These are phyloP conservation scores for Ptiloglossa arizonensis DNA, from an alignment of 1,140 invertebrate species.

Conservation along the genomic window DNA sequence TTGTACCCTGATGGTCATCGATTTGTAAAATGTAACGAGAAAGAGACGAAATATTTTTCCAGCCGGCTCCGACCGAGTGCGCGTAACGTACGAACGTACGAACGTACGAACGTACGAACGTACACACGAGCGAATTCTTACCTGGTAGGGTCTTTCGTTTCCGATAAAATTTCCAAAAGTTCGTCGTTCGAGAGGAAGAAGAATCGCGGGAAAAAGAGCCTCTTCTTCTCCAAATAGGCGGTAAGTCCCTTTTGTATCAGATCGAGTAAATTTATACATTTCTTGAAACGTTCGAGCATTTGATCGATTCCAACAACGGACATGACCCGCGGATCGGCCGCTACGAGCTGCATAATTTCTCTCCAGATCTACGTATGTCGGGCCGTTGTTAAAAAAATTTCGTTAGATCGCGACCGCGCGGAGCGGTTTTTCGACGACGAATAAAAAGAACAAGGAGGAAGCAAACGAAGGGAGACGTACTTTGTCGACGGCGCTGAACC, in stretches of 20 bases:
- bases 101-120: no score
- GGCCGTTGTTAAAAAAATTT: no score
- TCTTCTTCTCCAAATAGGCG: conserved; percentile 97
- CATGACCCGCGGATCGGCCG: conserved; percentile 90
- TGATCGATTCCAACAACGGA: conserved; percentile 94
- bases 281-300: conserved; percentile 94
- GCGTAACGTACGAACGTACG: no score
- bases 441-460: background rate
- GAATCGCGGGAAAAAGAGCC: conserved; percentile 96
- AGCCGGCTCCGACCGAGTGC: no score
- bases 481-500: conserved; percentile 96
- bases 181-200: conserved; percentile 99
- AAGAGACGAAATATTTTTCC: no score
- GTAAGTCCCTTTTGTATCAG: conserved; percentile 96
- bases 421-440: background rate
- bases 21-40: no score
- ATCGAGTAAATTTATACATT: conserved; percentile 93
- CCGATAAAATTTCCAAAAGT: conserved; percentile 96
- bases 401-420: no score
- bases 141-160: conserved; percentile 97
- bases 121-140: no score
- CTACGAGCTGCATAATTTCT: conserved; percentile 95
- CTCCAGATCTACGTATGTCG: conserved; percentile 88
- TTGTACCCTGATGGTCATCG: conserved; percentile 86
- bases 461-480: conserved; percentile 83